These are phyloP conservation scores for Apostichopus californicus DNA, from an alignment of 35 echinoderm and acorn worm species.

Conservation along the genomic window DNA sequence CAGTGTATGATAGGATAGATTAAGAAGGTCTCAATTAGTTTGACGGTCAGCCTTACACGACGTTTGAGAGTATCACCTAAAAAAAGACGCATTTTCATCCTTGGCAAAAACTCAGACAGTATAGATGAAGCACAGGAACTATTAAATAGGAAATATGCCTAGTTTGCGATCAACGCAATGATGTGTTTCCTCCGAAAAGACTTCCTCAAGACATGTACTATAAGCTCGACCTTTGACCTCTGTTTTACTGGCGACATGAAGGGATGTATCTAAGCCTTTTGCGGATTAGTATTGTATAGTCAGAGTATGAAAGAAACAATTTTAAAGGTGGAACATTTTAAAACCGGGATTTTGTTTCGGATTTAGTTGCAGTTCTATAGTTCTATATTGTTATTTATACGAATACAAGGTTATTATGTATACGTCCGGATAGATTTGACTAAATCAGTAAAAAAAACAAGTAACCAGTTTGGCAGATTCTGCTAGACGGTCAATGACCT, in stretches of 20 bases:
- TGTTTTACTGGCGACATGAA: not conserved
- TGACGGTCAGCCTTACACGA: too few species aligned
- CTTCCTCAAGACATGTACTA: not conserved
- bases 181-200: not conserved
- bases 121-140: not conserved
- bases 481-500: not conserved
- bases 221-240: not conserved
- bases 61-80: too few species aligned
- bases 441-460: not conserved
- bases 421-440: too few species aligned
- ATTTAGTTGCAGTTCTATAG: not conserved
- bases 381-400: too few species aligned
- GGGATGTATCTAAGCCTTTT: not conserved
- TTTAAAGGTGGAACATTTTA: not conserved
- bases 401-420: too few species aligned
- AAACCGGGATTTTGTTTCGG: not conserved
- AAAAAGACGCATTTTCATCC: too few species aligned
- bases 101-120: too few species aligned
- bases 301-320: not conserved
- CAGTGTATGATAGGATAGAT: too few species aligned
- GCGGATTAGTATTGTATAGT: not conserved
- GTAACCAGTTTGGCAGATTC: not conserved
- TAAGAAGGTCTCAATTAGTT: too few species aligned
- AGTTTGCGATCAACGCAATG: not conserved
- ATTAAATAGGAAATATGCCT: not conserved